phyloP scores from a whole-genome alignment of 2,888 invertebrate genomes.

The Drosophila melanocephala region DNA sequence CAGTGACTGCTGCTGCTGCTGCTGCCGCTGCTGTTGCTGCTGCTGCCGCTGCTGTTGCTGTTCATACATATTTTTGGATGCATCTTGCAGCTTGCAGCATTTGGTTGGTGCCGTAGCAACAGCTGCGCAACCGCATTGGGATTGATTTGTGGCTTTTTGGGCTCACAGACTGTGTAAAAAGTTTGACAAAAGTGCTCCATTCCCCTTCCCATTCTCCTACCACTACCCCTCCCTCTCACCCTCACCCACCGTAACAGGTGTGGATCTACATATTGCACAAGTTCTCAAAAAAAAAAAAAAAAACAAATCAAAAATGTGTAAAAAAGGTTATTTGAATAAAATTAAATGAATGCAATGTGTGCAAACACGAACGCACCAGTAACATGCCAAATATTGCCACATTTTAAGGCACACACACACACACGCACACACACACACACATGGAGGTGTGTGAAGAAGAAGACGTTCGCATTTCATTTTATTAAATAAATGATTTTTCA shows the following conservation, averaged over 20 bases:
- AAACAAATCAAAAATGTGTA: not conserved
- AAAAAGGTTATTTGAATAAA: constrained; percentile 16
- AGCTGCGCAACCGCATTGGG: constrained; percentile 84
- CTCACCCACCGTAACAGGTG: constrained; percentile 33
- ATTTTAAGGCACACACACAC: constrained; percentile 7
- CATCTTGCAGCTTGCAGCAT: constrained; percentile 50
- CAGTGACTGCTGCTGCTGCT: not conserved
- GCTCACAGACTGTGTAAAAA: constrained; percentile 34
- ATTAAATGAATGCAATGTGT: constrained; percentile 54
- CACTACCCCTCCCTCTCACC: not conserved
- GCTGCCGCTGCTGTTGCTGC: constrained; percentile 13
- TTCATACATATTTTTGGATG: constrained; percentile 42
- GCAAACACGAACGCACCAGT: constrained; percentile 46
- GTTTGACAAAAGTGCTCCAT: constrained; percentile 18
- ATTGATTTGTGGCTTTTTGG: constrained; percentile 84
- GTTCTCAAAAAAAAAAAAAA: constrained; percentile 10
- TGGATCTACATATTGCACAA: constrained; percentile 49
- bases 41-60: constrained; percentile 11
- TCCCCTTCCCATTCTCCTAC: not conserved
- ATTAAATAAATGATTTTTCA: not conserved
- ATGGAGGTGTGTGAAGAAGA: too few relatives aligned
- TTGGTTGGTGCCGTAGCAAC: constrained; percentile 61
- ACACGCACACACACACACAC: constrained; percentile 9
- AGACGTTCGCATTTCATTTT: not conserved
- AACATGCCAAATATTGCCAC: constrained; percentile 24